A percentile compares a stretch with the other conserved stretches of the same genome.
These are phyloP conservation scores for Xylota sylvarum DNA, from an alignment of 2,888 invertebrate genomes.

Conservation along the genomic window DNA sequence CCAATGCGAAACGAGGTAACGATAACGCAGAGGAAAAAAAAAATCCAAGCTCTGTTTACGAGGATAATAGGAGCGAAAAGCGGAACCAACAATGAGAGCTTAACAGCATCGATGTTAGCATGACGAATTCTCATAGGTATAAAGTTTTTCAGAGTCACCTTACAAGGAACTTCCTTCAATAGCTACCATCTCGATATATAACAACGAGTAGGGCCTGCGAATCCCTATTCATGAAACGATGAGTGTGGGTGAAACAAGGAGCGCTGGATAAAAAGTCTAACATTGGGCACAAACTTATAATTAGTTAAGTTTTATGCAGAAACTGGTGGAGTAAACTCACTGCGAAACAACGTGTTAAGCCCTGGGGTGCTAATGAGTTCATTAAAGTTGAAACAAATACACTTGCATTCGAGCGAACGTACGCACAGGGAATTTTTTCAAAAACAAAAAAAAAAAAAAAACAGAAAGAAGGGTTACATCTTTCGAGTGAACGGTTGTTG, in stretches of 20 bases:
- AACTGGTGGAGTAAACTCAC: conserved; percentile 8
- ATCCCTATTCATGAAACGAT: conserved; percentile 17
- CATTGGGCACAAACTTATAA: conserved; percentile 61
- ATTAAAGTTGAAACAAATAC: conserved; percentile 54
- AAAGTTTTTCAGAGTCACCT: conserved; percentile 40
- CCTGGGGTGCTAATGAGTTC: conserved; percentile 48
- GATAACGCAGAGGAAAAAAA: neutral
- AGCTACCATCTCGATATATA: neutral
- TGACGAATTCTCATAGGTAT: conserved; percentile 45
- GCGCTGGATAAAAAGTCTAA: conserved; percentile 17
- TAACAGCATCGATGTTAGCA: conserved; percentile 48
- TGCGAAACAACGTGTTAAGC: conserved; percentile 31
- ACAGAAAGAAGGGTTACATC: neutral
- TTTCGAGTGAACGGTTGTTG: neutral
- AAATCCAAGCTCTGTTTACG: conserved; percentile 16
- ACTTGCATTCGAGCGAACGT: conserved; percentile 3
- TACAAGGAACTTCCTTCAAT: conserved; percentile 10
- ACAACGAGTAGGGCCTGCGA: neutral
- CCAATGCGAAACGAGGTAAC: neutral
- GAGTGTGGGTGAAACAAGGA: neutral
- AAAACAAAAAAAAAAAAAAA: too few species aligned
- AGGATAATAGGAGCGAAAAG: conserved; percentile 30
- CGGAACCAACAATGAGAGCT: conserved; percentile 41
- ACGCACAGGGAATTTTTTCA: conserved; percentile 1
- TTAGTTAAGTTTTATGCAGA: conserved; percentile 70